Evolutionary conservation across 2,113 vertebrate species (phyloP).

Genomic region (Labeo rohita): DNA sequence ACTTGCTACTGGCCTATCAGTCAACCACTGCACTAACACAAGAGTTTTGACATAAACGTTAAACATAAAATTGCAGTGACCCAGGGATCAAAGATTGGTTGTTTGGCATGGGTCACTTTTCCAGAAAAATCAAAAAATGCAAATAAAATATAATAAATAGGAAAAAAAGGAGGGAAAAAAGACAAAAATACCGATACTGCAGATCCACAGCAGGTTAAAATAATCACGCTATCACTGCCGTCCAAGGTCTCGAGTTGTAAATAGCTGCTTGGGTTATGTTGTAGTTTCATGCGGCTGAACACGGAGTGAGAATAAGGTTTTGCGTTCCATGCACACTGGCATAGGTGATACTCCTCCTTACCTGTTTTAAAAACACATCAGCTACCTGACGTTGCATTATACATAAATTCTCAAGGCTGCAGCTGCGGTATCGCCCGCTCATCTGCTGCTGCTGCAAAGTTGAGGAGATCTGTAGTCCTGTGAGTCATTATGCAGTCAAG

Average conservation of each 20-base stretch:
- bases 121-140: too few species aligned
- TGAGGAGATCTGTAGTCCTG: not conserved
- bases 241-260: not conserved
- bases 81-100: not conserved
- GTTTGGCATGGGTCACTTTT: too few species aligned
- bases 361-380: conserved; percentile 10
- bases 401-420: conserved; percentile 31
- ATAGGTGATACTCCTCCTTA: not conserved
- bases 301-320: not conserved
- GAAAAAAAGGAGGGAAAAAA: too few species aligned
- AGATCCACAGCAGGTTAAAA: not conserved
- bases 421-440: not conserved
- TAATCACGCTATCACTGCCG: not conserved
- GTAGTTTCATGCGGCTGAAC: not conserved
- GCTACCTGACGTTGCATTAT: conserved; percentile 19
- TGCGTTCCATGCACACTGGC: not conserved
- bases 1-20: not conserved
- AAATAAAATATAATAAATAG: too few species aligned
- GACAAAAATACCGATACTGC: not conserved
- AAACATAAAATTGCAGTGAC: not conserved
- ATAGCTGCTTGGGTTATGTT: not conserved
- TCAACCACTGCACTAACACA: not conserved
- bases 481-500: conserved; percentile 44
- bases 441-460: not conserved
- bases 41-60: not conserved